These are phyloP conservation scores for Hycleus cichorii DNA, from an alignment of 1,140 invertebrate genomes.

Conservation along the genomic window DNA sequence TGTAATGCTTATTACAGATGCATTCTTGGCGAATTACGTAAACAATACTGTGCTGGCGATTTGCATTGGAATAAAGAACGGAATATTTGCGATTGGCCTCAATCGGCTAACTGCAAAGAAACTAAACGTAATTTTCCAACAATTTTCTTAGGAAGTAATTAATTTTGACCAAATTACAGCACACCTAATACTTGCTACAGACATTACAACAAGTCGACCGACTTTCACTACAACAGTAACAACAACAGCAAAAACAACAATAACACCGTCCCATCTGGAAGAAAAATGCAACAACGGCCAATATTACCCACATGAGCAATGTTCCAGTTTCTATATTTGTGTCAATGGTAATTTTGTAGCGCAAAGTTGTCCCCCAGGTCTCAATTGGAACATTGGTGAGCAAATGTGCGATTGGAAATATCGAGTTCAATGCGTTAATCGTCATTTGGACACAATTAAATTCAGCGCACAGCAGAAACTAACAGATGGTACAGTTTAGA, in stretches of 20 bases:
- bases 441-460: conserved; percentile 24
- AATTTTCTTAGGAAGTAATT: background rate
- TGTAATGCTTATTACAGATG: conserved; percentile 73
- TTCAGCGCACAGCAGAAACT: background rate
- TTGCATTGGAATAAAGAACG: conserved; percentile 68
- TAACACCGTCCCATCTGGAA: conserved; percentile 1
- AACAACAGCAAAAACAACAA: conserved; percentile 2
- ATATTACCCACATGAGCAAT: conserved; percentile 53
- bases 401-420: conserved; percentile 64
- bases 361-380: conserved; percentile 60
- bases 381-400: conserved; percentile 57
- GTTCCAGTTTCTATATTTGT: conserved; percentile 61
- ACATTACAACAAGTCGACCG: background rate
- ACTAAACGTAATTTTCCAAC: conserved; percentile 28
- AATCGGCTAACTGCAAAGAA: conserved; percentile 57
- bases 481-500: background rate
- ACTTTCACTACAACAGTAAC: background rate
- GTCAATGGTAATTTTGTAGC: conserved; percentile 56
- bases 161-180: background rate
- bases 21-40: conserved; percentile 56
- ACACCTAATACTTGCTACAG: background rate
- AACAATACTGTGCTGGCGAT: conserved; percentile 65
- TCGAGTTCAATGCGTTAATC: conserved; percentile 39
- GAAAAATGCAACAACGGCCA: conserved; percentile 46
- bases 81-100: conserved; percentile 73